A percentile compares a stretch with the other conserved stretches of the same genome.
Evolutionary conservation across 2,888 invertebrate genomes (phyloP).

Genomic region (Hipparchia sbordonii): DNA sequence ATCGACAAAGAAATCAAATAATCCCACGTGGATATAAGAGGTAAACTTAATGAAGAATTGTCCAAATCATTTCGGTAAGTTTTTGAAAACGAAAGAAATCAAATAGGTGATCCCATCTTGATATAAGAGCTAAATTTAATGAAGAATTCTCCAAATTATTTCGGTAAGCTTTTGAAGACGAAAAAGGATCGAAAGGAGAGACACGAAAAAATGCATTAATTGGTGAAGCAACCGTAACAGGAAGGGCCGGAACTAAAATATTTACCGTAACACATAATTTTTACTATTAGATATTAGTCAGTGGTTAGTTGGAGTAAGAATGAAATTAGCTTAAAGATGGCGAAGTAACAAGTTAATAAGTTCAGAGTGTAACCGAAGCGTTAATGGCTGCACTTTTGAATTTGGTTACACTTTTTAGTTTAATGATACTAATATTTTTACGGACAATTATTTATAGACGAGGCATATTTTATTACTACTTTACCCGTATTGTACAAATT

Average conservation of each 20-base stretch:
- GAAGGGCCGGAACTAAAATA: slow-evolving; percentile 30
- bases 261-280: slow-evolving; percentile 1
- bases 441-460: background rate
- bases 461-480: slow-evolving; percentile 1
- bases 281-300: slow-evolving; percentile 5
- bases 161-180: slow-evolving; percentile 42
- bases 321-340: background rate
- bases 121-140: background rate
- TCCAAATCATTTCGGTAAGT: slow-evolving; percentile 36
- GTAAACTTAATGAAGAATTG: background rate
- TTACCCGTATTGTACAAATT: background rate
- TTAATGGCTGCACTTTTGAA: slow-evolving; percentile 58
- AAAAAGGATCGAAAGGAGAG: slow-evolving; percentile 43
- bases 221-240: slow-evolving; percentile 57
- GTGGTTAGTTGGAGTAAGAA: background rate
- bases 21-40: no score
- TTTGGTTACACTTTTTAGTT: slow-evolving; percentile 21
- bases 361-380: slow-evolving; percentile 65
- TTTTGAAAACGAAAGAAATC: slow-evolving; percentile 39
- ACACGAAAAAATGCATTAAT: slow-evolving; percentile 71
- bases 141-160: slow-evolving; percentile 11
- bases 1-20: no score
- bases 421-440: slow-evolving; percentile 15
- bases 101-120: no score
- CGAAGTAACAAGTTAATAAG: slow-evolving; percentile 42